These are phyloP conservation scores for Psilanteris sp. DNA, from an alignment of 1,140 invertebrate genomes.

Conservation along the genomic window DNA sequence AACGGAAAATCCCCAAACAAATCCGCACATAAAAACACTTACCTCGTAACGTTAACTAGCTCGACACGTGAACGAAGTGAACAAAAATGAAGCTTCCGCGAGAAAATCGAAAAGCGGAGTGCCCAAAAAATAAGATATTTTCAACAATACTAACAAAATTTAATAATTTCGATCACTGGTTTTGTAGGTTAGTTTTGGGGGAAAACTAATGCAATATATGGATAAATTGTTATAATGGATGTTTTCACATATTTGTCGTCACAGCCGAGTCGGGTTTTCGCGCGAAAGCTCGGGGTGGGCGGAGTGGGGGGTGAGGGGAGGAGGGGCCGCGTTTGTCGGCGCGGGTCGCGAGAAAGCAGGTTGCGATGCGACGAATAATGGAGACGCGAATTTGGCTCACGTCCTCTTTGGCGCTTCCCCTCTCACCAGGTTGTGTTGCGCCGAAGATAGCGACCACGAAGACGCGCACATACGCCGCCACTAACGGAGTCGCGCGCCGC, in stretches of 20 bases:
- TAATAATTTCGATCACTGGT: too few relatives aligned
- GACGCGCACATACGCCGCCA: conserved; percentile 47
- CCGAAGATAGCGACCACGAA: too few relatives aligned
- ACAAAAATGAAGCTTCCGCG: too few relatives aligned
- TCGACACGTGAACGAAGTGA: background rate
- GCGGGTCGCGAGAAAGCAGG: conserved; percentile 41
- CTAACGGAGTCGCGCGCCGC: background rate
- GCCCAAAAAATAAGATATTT: too few relatives aligned
- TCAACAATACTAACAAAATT: too few relatives aligned
- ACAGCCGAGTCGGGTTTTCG: conserved; percentile 2
- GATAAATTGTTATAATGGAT: background rate
- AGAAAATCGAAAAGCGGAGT: background rate
- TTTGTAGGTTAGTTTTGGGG: too few relatives aligned
- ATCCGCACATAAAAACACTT: background rate
- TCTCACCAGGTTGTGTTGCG: conserved; percentile 36
- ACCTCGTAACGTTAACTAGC: background rate
- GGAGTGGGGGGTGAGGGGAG: background rate
- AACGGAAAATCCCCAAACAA: background rate
- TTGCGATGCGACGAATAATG: conserved; percentile 2
- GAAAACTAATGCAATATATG: too few relatives aligned
- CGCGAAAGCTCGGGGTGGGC: conserved; percentile 1
- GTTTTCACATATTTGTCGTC: background rate
- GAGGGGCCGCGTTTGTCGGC: conserved; percentile 33
- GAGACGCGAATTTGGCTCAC: conserved; percentile 63
- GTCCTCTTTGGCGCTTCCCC: conserved; percentile 47